Conservation (phyloP, 2,888 invertebrate genomes). For the Melipona bicolor region DNA sequence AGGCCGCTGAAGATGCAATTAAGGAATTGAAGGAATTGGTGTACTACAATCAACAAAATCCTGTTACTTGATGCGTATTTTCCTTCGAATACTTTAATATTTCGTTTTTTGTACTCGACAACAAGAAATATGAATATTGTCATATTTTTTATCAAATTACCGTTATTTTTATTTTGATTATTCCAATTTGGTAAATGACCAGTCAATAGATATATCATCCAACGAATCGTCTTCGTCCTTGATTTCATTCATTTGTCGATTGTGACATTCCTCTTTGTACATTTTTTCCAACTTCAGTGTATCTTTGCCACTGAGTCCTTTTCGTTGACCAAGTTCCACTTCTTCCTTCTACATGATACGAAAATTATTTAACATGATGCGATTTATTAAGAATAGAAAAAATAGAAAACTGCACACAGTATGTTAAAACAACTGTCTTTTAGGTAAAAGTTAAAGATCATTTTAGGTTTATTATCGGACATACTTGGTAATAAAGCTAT, state of each 20-base stretch:
- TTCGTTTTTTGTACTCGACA: conserved; percentile 8
- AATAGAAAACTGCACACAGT: no score
- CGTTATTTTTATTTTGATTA: background rate
- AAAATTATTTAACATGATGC: background rate
- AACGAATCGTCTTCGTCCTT: conserved; percentile 28
- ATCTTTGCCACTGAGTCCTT: conserved; percentile 86
- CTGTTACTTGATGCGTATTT: conserved; percentile 17
- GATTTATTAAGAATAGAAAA: background rate
- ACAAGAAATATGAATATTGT: background rate
- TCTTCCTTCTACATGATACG: conserved; percentile 81
- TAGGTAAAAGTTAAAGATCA: no score
- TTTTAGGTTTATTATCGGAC: no score
- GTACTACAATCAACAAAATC: conserved; percentile 71
- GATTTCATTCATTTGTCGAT: conserved; percentile 58
- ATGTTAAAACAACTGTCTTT: no score
- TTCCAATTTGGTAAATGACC: conserved; percentile 52
- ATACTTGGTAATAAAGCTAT: no score
- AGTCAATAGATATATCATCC: conserved; percentile 56
- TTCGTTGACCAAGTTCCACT: conserved; percentile 86
- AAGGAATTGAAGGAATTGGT: conserved; percentile 86
- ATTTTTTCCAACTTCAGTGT: conserved; percentile 86
- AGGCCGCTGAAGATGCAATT: conserved; percentile 86
- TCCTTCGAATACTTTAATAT: background rate
- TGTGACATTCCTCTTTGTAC: conserved; percentile 84
- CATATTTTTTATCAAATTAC: background rate